Base-by-base conservation (phyloP, 1,140 invertebrate genomes). In the Danaus melanippus region DNA sequence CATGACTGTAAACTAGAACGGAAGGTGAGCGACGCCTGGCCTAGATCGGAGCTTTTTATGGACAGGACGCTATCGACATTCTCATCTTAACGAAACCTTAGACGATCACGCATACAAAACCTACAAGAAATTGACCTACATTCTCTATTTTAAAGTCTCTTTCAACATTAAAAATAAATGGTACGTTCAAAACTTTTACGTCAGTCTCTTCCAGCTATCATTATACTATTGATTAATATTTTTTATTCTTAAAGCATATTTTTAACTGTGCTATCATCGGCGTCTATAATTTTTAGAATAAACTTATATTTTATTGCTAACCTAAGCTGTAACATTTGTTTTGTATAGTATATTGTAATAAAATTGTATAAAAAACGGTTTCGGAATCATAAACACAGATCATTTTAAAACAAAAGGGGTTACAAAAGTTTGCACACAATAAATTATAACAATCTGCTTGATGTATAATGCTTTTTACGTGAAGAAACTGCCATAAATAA, bases 21-120 rank as follows among this genome's bases (percentile, higher is more conserved):
- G 63, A 72, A 79, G 74, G 76, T 80, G 73, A 79, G 62, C 62
- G 70, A 75, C 73, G 71, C 67, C 68, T 70, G 82, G 62, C 74
- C 83, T 72, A 84, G 65, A 76, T 86, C 66, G 69, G 66, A 58
- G 64, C 62, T 84, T 84, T 84, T 86, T 86, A 81, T 79, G 71
- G 69, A 58, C 73, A 77, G 77, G 76, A 76, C 75, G 69, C 65
- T 83, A 86, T 86, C 79, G 73, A 72, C 68, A 68, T 74, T 74
- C 74, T 72, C 75, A 76, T 76, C 74, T 79, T 71, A 77, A 75
- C 61, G 69, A 75, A 74, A 77, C 72, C 74, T 80, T 69, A 75
- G 74, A 77, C 73, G 69, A 76, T 79, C 74, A 79, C 69, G 74
- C 69, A 55, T 49, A 58, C 55, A 56, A 59, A 51, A 56, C 45